Evolutionary conservation across 2,113 vertebrate genomes (phyloP), one percentile per base, ranked within the genome.

Genomic region (Muntiacus reevesi): DNA sequence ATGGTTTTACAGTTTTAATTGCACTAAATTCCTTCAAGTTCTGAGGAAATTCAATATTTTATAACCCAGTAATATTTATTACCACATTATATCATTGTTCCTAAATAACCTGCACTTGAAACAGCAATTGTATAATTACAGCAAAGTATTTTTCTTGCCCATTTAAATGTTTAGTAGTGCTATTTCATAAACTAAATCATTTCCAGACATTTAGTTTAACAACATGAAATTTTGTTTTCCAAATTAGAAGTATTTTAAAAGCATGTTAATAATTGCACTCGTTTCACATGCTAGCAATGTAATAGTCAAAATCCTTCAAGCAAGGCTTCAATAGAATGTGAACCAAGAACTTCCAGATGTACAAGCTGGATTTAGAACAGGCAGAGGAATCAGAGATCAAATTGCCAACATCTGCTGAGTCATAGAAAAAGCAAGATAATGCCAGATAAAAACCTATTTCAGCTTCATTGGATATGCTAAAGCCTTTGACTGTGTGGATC

Each of bases 91-190:
- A 27, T 8, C 3, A 43, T 17, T 55, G 8, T 43, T 59, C 45
- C 7, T n/a, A 79, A 78, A 40, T 19, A 14, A 36, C 2, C 67
- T 40, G 9, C 2, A 1, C 11, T 86, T 86, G 19, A 45, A 64
- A 55, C 7, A 45, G 21, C 14, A 67, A 50, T 50, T 79, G 10
- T 52, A 15, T 40, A 47, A 36, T 90, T 15, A 67, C 0, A 67
- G 2, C 2, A 33, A 50, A 57, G 27, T 0, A 0, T 81, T 30
- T 57, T 36, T n/a, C 28, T 3, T 17, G 36, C 11, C 1, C 3
- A 90, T 10, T 36, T 36, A 9, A 81, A 25, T 57, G 30, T 82
- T 30, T 25, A 36, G 28, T 30, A 59, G 25, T 55, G 28, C 30
- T 45, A 25, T 21, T 87, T 59, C 1, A 27, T 55, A 52, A 43